Percentiles rank a stretch among this genome's conserved stretches.
Conservation (phyloP, 2,888 invertebrate species). For the Drosophila anceps region DNA sequence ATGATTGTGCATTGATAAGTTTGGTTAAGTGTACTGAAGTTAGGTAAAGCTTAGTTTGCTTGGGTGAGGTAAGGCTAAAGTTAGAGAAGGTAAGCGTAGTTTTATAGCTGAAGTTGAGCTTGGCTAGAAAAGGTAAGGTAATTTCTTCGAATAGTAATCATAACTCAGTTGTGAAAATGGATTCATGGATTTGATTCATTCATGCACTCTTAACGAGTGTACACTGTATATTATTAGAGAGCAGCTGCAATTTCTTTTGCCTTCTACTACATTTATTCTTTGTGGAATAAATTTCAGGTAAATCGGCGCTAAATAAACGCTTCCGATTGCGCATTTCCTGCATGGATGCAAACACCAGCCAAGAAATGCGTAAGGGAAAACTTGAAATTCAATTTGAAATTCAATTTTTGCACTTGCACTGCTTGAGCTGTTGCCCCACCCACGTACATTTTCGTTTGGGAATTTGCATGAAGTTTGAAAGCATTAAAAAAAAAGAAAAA, state of each 20-base stretch:
- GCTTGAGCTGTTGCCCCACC: not conserved
- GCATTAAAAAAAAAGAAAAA: not conserved
- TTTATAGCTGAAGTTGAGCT: not conserved
- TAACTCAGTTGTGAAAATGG: not conserved
- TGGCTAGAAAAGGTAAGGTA: not conserved
- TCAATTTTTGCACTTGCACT: not conserved
- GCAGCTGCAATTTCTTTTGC: not conserved
- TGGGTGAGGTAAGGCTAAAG: not conserved
- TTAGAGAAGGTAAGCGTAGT: not conserved
- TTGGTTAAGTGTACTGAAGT: not conserved
- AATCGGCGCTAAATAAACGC: constrained; percentile 36
- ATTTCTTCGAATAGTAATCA: not conserved
- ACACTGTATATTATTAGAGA: not conserved
- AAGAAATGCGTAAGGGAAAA: constrained; percentile 21
- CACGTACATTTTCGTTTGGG: not conserved
- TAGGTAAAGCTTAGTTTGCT: not conserved
- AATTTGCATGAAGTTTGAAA: not conserved
- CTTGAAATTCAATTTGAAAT: constrained; percentile 36
- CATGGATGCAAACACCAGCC: constrained; percentile 12
- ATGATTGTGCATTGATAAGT: not conserved
- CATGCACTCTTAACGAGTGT: not conserved
- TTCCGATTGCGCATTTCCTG: constrained; percentile 58
- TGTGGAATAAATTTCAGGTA: constrained; percentile 11
- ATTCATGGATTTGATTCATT: not conserved
- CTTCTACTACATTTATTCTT: not conserved